Conservation (phyloP, 2,797 vertebrate species). For the Melanotaenia pygmaea region DNA sequence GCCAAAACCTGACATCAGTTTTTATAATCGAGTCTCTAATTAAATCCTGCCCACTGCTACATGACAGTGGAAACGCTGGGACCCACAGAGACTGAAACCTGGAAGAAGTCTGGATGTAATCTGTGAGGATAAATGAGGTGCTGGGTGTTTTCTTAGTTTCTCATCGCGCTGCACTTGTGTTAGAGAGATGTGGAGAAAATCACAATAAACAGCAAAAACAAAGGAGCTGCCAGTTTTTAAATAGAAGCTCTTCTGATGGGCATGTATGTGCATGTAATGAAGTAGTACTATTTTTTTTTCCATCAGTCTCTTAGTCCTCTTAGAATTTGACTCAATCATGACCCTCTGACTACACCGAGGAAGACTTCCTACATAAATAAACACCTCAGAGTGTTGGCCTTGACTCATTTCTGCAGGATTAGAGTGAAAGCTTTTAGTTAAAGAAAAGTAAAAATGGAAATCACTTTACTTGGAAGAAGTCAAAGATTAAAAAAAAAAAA, state of each 20-base stretch:
- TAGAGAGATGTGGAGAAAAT: constrained; percentile 37
- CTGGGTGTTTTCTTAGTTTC: constrained; percentile 19
- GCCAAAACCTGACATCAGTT: constrained; percentile 18
- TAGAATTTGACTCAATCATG: constrained; percentile 45
- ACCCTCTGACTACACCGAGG: constrained; percentile 51
- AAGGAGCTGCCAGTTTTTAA: constrained; percentile 25
- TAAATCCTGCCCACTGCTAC: constrained; percentile 27
- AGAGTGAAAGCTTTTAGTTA: background rate
- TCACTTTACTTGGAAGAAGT: background rate
- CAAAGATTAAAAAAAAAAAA: constrained; percentile 12
- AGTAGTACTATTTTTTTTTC: background rate
- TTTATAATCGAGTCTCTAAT: constrained; percentile 10
- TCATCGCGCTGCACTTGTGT: constrained; percentile 56
- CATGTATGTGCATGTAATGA: constrained; percentile 42
- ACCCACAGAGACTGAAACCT: constrained; percentile 45
- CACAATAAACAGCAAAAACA: constrained; percentile 31
- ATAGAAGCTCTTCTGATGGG: constrained; percentile 19
- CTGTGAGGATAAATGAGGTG: constrained; percentile 12
- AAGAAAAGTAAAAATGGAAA: background rate
- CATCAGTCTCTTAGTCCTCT: constrained; percentile 21
- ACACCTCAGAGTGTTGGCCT: constrained; percentile 19
- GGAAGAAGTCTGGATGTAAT: constrained; percentile 39
- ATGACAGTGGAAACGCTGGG: background rate
- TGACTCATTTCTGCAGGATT: constrained; percentile 17
- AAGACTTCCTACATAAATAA: constrained; percentile 29